Evolutionary conservation across 2,113 vertebrate species (phyloP).

Genomic region (Bos taurus): ARS-UCD2.0 NC_037335.1:6527501-6528000

Average conservation of each 20-base stretch:
- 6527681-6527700: neutral
- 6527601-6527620: neutral
- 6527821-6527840: neutral
- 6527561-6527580: neutral
- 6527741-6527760: neutral
- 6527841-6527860: neutral
- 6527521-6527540: constrained; percentile 42
- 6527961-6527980: neutral
- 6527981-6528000: neutral
- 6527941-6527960: neutral
- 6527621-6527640: neutral
- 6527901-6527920: neutral
- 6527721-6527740: neutral
- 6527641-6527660: neutral
- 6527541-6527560: constrained; percentile 51
- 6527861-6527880: neutral
- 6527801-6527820: neutral
- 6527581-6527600: constrained; percentile 10
- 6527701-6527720: neutral
- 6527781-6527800: neutral
- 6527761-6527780: neutral
- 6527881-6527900: neutral
- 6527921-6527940: neutral
- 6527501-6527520: constrained; percentile 42
- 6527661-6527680: neutral